A percentile compares a stretch with the other conserved stretches of the same genome.
phyloP scores from a whole-genome alignment of 2,888 invertebrate genomes.

The Notodonta ziczac region DNA sequence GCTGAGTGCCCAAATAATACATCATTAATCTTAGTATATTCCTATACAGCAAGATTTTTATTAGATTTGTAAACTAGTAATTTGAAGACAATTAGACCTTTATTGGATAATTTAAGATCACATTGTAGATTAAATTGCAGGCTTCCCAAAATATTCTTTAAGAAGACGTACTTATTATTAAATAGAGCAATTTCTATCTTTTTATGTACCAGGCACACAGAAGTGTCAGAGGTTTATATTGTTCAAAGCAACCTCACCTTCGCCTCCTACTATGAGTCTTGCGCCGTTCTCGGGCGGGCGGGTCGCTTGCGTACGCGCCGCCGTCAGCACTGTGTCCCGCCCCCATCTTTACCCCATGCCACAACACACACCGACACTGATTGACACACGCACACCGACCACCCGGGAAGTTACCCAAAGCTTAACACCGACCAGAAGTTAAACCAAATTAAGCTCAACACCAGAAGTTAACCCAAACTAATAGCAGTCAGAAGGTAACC shows the following conservation, averaged over 20 bases:
- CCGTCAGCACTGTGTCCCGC: constrained; percentile 80
- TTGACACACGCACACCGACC: constrained; percentile 67
- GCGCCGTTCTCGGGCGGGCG: constrained; percentile 74
- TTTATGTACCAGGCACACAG: too few species aligned
- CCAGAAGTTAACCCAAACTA: not conserved
- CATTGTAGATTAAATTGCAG: too few species aligned
- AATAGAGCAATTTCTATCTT: too few species aligned
- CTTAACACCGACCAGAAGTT: constrained; percentile 8
- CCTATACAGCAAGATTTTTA: too few species aligned
- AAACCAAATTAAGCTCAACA: constrained; percentile 14
- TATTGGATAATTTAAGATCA: too few species aligned
- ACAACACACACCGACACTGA: constrained; percentile 76
- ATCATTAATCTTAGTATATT: too few species aligned
- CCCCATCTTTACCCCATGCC: constrained; percentile 80
- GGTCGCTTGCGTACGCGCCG: constrained; percentile 79
- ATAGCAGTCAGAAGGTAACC: not conserved
- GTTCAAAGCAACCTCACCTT: constrained; percentile 61
- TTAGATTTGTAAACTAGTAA: too few species aligned
- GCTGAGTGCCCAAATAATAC: too few species aligned
- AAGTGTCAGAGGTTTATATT: not conserved
- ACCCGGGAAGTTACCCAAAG: constrained; percentile 43
- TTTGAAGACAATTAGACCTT: too few species aligned
- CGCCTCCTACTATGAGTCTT: constrained; percentile 72
- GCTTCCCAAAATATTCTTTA: too few species aligned
- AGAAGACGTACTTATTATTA: too few species aligned